Conservation (phyloP, 2,888 invertebrate genomes). For the Caenorhabditis sp. region DNA sequence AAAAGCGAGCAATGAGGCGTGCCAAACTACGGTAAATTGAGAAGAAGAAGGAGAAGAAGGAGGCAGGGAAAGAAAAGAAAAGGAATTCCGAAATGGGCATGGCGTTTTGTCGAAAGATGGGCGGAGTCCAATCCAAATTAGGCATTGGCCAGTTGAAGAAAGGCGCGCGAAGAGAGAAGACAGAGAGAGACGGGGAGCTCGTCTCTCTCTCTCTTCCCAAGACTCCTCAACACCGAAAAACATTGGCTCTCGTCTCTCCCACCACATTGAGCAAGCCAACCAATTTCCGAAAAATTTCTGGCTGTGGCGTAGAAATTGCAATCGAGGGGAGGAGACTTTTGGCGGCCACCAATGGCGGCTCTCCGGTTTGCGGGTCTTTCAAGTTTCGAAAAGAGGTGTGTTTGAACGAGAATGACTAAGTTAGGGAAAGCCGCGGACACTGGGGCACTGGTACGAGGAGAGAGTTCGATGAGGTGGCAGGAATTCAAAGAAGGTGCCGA, state of each 20-base stretch:
- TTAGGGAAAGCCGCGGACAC: constrained; percentile 33
- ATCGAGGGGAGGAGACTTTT: constrained; percentile 34
- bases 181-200: constrained; percentile 21
- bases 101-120: constrained; percentile 30
- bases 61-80: constrained; percentile 6
- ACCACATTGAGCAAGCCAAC: neutral
- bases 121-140: constrained; percentile 55
- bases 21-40: constrained; percentile 31
- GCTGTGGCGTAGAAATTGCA: constrained; percentile 14
- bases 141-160: constrained; percentile 49
- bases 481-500: constrained; percentile 10
- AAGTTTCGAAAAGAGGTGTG: constrained; percentile 18
- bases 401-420: constrained; percentile 31
- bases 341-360: constrained; percentile 30
- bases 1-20: constrained; percentile 41
- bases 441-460: constrained; percentile 24
- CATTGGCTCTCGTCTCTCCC: constrained; percentile 9
- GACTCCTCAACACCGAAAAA: constrained; percentile 15
- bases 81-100: constrained; percentile 50
- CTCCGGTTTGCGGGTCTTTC: neutral
- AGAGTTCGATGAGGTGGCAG: constrained; percentile 1
- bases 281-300: constrained; percentile 59
- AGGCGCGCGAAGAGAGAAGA: constrained; percentile 15
- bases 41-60: constrained; percentile 8
- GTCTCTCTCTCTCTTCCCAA: neutral